These are phyloP conservation scores for Clarias batrachus DNA, from an alignment of 2,113 vertebrate species.

Conservation along the genomic window DNA sequence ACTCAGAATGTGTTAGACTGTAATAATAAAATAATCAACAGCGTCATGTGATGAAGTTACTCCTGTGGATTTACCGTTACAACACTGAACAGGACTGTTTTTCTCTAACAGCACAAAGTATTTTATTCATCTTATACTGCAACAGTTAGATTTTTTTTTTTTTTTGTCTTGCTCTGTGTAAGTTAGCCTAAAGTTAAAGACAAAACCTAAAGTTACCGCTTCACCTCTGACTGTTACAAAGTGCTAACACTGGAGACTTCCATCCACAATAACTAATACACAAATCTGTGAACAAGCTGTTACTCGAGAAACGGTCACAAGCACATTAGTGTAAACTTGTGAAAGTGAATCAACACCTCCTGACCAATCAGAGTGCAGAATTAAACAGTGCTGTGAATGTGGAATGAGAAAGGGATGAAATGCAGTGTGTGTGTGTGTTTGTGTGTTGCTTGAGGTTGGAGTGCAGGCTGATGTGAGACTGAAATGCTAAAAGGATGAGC, in stretches of 20 bases:
- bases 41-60: no score
- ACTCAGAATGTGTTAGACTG: no score
- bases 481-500: neutral
- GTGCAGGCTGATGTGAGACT: neutral
- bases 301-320: neutral
- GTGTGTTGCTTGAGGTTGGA: neutral
- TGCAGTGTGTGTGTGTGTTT: neutral
- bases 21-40: no score
- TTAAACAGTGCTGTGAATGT: neutral
- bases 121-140: no score
- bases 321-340: neutral
- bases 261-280: no score
- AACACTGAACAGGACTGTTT: no score
- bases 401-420: neutral
- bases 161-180: no score
- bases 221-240: neutral
- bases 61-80: no score
- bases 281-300: neutral
- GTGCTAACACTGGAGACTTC: neutral
- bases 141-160: no score
- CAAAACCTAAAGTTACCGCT: neutral
- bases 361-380: neutral
- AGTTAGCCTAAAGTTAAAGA: no score
- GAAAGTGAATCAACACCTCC: neutral
- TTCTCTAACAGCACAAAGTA: no score